Evolutionary conservation across 2,797 vertebrate genomes (phyloP), one percentile per base, ranked within the genome.

Genomic region (Acestrorhynchus altus): DNA sequence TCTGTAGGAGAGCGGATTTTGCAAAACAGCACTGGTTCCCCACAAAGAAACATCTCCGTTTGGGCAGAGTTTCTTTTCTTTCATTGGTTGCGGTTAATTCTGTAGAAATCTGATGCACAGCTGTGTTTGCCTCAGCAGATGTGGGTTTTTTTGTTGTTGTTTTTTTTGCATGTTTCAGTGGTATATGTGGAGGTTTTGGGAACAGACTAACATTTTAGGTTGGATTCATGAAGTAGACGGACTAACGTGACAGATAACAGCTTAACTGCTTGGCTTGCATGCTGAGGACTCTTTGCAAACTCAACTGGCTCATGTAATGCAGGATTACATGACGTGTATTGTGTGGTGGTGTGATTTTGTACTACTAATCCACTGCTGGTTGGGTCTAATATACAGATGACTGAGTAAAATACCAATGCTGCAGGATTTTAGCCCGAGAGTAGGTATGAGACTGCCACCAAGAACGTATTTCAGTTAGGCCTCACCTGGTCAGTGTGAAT

Each of bases 301-400:
- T 73, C 40, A 67, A 46, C 73, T 70, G 79, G 49, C 77, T 80
- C 72, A 86, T 90, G 85, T 87, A 88, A 90, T 84, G 68, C 60
- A 76, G 64, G 79, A 85, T 90, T 90, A 90, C 84, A 87, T 90
- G 87, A 57, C 35, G 51, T 46, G 51, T 68, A 22, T 24, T 49
- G 73, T 44, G 74, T 66, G 72, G 72, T 89, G 84, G 86, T 89
- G 89, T 87, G 67, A 56, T 78, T 76, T 66, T 74, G 76, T 86
- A 74, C 44, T 63, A 82, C 70, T 47, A 83, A 70, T 77, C 65
- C 67, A 65, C 79, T 68, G 42, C 46, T 74, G 69, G 31, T 78
- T 68, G 46, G 35, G 63, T 76, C 49, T 72, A 61, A 76, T 78
- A 39, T 42, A 52, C 35, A 70, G 35, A 15, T 66, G 8, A 81